Base-by-base conservation (phyloP, 2,797 vertebrate genomes). In the Manis crassicaudata region DNA sequence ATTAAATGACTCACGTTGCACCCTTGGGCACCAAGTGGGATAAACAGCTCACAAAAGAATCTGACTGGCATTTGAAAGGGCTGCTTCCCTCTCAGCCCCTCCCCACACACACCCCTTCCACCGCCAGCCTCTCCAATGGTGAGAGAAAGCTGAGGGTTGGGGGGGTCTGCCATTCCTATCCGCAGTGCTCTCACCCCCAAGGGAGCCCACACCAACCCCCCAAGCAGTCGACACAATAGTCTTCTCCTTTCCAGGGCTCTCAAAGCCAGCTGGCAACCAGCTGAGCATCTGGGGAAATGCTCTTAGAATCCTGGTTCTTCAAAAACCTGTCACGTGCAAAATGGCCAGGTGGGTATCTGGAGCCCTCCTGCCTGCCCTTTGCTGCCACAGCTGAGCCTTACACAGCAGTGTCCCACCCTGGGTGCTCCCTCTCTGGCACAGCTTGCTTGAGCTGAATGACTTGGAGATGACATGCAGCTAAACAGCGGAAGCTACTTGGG, bases 1-100 rank as follows among this genome's bases (percentile, higher is more conserved):
- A 97, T 93, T 90, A 96, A 54, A 27, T 97, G 97, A 98, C 93
- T 97, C 97, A 95, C 4, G 10, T 54, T 86, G 95, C 89, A 95
- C 97, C 94, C 95, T 25, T 72, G 73, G 88, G 91, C 94, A 90
- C 77, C 43, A 85, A 94, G 92, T 9, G 35, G 85, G 97, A 90
- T 93, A 95, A 97, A 96, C 76, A 97, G 46, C 80, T 88, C 92
- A 97, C 32, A 56, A 89, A 3, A 7, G 92, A 83, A 90, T 92
- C 8, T 81, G 95, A 72, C 68, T 87, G 83, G 76, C 54, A 54
- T 50, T 93, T 27, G 77, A 97, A 96, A 98, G 77, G 46, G 91
- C 73, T 50, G 37, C 13, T 73, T 58, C 90, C 3, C 86, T 94
- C 70, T 62, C 83, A 90, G 79, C 27, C 75, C 35, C 43, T 70